Evolutionary conservation across 2,888 invertebrate species (phyloP), one percentile per base, ranked within the genome.

Genomic region (Alsophila aescularia): DNA sequence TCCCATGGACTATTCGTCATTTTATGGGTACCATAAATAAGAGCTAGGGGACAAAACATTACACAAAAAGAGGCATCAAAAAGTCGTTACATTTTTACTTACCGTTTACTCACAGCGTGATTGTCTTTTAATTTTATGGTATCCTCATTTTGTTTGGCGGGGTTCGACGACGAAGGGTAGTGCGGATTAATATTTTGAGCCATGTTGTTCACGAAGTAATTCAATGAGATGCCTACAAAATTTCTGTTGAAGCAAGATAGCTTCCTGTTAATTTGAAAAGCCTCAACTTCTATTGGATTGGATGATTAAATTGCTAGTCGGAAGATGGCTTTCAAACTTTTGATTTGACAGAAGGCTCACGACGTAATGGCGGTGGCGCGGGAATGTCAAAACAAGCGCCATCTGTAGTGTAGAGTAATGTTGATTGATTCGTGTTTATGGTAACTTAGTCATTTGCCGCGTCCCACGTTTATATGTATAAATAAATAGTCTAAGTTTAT

Each of bases 71-170:
- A 47, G 15, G 18, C 39, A 34, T 39, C 31, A 15, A 10, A 29
- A 44, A 45, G 44, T 57, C 29, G 42, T 56, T 39, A 40, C 42
- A 13, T 44, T 58, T 58, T 73, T 67, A 85, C 92, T 90, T 90
- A 96, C 97, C 97, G 94, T 95, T 96, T 97, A 89, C 96, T 96
- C 70, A 97, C 97, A 81, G 97, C 96, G 88, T 97, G 97, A 92
- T 96, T 96, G 87, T 97, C 97, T 87, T 93, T 93, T 70, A 93
- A 79, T 83, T 94, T 95, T 77, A 95, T 94, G 68, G 94, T 95
- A 79, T 96, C 96, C 82, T 96, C 96, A 81, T 94, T 95, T 70
- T 96, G 96, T 93, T 97, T 97, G 63, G 93, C 92, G 65, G 93
- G 93, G 81, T 95, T 93, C 60, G 95, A 94, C 72, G 95, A 94